Percentiles rank a stretch among this genome's conserved stretches.
These are phyloP conservation scores for Leucosticte australis DNA, from an alignment of 2,113 vertebrate genomes.

Conservation along the genomic window DNA sequence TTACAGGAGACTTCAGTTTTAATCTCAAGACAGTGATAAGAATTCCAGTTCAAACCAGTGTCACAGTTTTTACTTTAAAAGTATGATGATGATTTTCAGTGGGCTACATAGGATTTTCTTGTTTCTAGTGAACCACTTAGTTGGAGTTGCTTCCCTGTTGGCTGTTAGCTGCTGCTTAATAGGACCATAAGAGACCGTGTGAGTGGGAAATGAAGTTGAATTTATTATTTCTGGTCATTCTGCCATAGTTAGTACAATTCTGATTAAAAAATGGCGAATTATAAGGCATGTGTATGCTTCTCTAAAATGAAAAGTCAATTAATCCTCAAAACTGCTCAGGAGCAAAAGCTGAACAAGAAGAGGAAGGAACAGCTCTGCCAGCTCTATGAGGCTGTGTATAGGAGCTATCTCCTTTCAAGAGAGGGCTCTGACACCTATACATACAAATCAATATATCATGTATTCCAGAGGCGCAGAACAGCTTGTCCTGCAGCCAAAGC, in stretches of 20 bases:
- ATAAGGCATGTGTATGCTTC: background rate
- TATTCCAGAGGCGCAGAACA: background rate
- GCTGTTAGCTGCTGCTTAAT: slow-evolving; percentile 63
- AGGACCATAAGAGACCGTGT: slow-evolving; percentile 70
- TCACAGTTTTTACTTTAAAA: background rate
- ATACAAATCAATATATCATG: background rate
- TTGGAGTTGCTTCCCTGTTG: slow-evolving; percentile 31
- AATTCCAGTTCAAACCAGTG: background rate
- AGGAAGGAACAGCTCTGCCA: background rate
- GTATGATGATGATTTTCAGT: background rate
- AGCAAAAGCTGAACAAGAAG: background rate
- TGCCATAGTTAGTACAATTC: slow-evolving; percentile 73
- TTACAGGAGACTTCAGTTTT: background rate
- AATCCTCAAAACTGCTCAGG: background rate
- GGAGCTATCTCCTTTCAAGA: background rate
- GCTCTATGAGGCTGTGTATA: background rate
- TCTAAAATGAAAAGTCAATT: background rate
- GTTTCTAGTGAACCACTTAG: slow-evolving; percentile 18
- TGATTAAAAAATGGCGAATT: slow-evolving; percentile 10
- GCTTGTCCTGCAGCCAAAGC: slow-evolving; percentile 11
- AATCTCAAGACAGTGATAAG: background rate
- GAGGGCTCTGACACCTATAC: background rate
- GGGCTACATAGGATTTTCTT: background rate
- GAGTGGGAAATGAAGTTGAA: slow-evolving; percentile 35
- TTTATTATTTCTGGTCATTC: slow-evolving; percentile 61